Evolutionary conservation across 2,113 vertebrate genomes (phyloP), one percentile per base, ranked within the genome.

Genomic region (Myotis lucifugus): DNA sequence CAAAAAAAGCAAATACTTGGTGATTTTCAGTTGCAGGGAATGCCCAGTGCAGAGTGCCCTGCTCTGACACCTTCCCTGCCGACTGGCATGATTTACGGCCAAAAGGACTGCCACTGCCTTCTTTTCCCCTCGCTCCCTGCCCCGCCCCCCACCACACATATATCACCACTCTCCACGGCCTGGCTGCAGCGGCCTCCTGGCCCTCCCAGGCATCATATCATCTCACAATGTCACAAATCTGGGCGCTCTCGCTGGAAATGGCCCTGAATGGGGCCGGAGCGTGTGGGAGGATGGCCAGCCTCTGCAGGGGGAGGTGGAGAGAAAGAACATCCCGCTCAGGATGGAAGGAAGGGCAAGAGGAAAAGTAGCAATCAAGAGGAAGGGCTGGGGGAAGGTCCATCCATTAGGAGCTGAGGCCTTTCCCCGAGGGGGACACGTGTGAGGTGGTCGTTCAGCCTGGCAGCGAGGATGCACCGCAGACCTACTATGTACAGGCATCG

Each of bases 341-440:
- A 21, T 13, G 50, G 59, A 72, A 82, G 46, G 21, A 52, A 78
- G 64, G 74, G 15, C 32, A 32, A 83, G 76, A 25, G 6, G 54
- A 67, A 84, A 67, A 78, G 19, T 40, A 54, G 32, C 46, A 69
- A 66, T 72, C 37, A 69, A 85, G 18, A 88, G 12, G 19, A 52
- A 46, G 78, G 25, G 21, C 5, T 37, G 2, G 29, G 15, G n/a
- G 15, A 29, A 37, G 50, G 25, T 32, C 13, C 59, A 74, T 18
- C 69, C 76, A 21, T 70, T 46, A 82, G 91, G 86, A 96, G 46
- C 23, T 70, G 48, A 84, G 66, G 42, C 54, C 56, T 92, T 87
- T 79, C 32, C 0, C 48, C 66, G 37, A 50, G 7, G 25, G 19
- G 5, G 40, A 72, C 17, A 64, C 54, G 56, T 48, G n/a, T 67